Evolutionary conservation across 2,888 invertebrate species (phyloP), one percentile per base, ranked within the genome.

Genomic region (Machimus atricapillus): DNA sequence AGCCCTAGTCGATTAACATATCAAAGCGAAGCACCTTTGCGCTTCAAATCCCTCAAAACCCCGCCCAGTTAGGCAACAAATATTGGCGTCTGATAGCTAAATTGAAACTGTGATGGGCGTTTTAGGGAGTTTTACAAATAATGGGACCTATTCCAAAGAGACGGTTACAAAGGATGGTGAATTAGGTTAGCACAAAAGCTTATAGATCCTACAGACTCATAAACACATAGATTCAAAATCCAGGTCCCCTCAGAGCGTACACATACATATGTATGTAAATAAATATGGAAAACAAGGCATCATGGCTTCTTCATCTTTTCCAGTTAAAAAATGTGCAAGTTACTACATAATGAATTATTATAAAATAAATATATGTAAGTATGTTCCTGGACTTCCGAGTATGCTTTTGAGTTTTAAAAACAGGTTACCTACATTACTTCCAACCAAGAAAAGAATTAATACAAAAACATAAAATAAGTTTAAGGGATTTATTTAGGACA

Each of bases 1-100:
- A 79, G 79, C n/a, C 1, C 31, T 31, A 79, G 79, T 79, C 79
- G 79, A 79, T 79, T 79, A 79, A 56, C 79, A 79, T 79, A 79
- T 79, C 79, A 79, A 79, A 79, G 79, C 52, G 43, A 23, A 79
- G 31, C 6, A 78, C 52, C 79, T 27, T 79, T 79, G 31, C 79
- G 79, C 79, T 79, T 52, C 27, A 79, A 52, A 79, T 23, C 46
- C 23, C 27, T 16, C 31, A 27, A 52, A 14, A 79, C 79, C 46
- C 23, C 79, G 4, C 31, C 23, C 78, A 23, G 14, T 12, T 52
- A 7, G 52, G 27, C 16, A 52, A 79, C 52, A 52, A 27, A 27
- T 66, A 27, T 66, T 66, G 27, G 23, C 9, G 27, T 66, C 27
- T 79, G 79, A 79, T 79, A 46, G 23, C 79, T 52, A 79, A 79